These are phyloP conservation scores for Leptopilina myrica DNA, from an alignment of 2,888 invertebrate species.

Conservation along the genomic window DNA sequence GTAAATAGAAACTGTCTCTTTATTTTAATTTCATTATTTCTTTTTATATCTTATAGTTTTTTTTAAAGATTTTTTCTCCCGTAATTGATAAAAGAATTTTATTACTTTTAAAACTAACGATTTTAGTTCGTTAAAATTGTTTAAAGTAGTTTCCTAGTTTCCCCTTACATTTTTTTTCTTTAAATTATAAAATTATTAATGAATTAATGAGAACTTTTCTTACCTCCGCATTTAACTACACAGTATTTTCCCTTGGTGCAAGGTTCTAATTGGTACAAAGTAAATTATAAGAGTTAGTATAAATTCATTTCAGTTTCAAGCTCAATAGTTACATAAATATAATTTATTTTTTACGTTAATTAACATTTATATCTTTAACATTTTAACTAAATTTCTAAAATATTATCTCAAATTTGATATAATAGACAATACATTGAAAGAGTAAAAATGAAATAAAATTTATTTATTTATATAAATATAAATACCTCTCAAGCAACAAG, in stretches of 20 bases:
- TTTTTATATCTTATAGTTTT: neutral
- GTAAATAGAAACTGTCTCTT: neutral
- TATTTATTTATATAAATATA: neutral
- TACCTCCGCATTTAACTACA: slow-evolving; percentile 17
- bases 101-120: neutral
- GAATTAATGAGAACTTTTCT: neutral
- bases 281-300: too few relatives aligned
- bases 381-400: too few relatives aligned
- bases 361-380: too few relatives aligned
- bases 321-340: neutral
- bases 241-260: neutral
- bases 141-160: neutral
- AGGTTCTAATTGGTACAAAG: neutral
- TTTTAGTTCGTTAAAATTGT: neutral
- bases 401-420: neutral
- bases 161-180: neutral
- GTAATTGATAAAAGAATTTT: too few relatives aligned
- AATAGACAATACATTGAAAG: neutral
- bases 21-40: neutral
- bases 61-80: too few relatives aligned
- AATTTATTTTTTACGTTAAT: neutral
- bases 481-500: slow-evolving; percentile 4
- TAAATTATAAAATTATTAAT: neutral
- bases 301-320: neutral
- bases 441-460: neutral